These are phyloP conservation scores for Leucophenga varia DNA, from an alignment of 1,140 invertebrate species.

Conservation along the genomic window DNA sequence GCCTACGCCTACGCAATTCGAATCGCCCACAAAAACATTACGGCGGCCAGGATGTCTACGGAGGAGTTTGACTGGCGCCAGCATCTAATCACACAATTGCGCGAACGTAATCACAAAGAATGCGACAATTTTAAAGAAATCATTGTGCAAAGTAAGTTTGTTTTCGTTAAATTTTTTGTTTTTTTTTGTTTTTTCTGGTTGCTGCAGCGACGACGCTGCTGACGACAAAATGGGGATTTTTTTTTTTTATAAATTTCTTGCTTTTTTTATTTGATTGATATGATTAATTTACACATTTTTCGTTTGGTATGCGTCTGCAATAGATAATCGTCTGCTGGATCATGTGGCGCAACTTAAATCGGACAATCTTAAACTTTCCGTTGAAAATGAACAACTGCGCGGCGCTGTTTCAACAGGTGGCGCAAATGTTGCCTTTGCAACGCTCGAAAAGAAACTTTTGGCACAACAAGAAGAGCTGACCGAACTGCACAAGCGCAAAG, in stretches of 20 bases:
- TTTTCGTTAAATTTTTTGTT: too few relatives aligned
- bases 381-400: slow-evolving; percentile 80
- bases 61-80: slow-evolving; percentile 60
- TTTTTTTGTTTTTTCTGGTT: too few relatives aligned
- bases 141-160: slow-evolving; percentile 62
- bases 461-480: slow-evolving; percentile 90
- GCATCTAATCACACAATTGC: slow-evolving; percentile 61
- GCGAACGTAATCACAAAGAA: slow-evolving; percentile 62
- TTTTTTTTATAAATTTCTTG: slow-evolving; percentile 9
- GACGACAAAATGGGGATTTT: too few relatives aligned
- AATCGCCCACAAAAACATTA: too few relatives aligned
- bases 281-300: background rate
- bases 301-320: too few relatives aligned
- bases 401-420: slow-evolving; percentile 50
- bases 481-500: slow-evolving; percentile 81
- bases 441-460: slow-evolving; percentile 82
- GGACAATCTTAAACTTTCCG: slow-evolving; percentile 81
- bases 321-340: slow-evolving; percentile 87
- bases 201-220: background rate
- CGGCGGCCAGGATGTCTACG: slow-evolving; percentile 6
- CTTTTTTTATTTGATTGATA: background rate
- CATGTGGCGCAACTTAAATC: slow-evolving; percentile 72
- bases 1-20: too few relatives aligned
- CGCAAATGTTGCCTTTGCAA: slow-evolving; percentile 56
- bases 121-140: slow-evolving; percentile 65